Evolutionary conservation across 2,797 vertebrate genomes (phyloP), one percentile per base, ranked within the genome.

Genomic region (Brachymystax lenok): DNA sequence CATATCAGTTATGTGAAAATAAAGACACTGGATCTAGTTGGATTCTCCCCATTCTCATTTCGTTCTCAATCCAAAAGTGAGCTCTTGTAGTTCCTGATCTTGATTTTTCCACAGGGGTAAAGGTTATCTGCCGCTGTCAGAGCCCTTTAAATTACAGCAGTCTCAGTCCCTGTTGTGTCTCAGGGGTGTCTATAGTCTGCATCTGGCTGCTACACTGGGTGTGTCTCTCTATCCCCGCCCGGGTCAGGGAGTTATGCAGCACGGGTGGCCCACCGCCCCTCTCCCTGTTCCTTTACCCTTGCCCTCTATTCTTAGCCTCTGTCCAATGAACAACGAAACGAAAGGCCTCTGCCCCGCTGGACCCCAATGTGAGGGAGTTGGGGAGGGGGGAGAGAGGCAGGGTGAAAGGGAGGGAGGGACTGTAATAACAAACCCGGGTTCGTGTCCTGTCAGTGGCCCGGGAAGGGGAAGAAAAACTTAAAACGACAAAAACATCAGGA

Each of bases 381-480:
- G 24, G 54, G 4, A n/a, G n/a, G 4, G 46, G 14, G 14, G 30
- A 79, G 82, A 78, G 54, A 84, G 78, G 80, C 61, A 84, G 80
- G 46, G 16, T 21, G 50, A 56, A 10, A 27, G 16, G 24, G 67
- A 70, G 14, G 82, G 74, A 81, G 76, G 52, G 68, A 73, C 63
- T 74, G 56, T 71, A 74, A 82, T 76, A 83, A 87, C 84, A 87
- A 85, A 86, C 80, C 79, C 13, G 77, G 50, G 74, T 86, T 86
- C 84, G 84, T 90, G 83, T 28, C 64, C 79, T 82, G 81, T 78
- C 68, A 83, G 82, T 85, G 59, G 33, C 76, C 74, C 6, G 61
- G 74, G 82, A 77, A 80, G 77, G 79, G 74, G 79, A 76, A 81
- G 67, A 59, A 33, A 54, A 79, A 1, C 40, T 0, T 46, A 2